Evolutionary conservation across 92 coral and sea anemone species (phyloP).

Genomic region (Palythoa caribaeorum): DNA sequence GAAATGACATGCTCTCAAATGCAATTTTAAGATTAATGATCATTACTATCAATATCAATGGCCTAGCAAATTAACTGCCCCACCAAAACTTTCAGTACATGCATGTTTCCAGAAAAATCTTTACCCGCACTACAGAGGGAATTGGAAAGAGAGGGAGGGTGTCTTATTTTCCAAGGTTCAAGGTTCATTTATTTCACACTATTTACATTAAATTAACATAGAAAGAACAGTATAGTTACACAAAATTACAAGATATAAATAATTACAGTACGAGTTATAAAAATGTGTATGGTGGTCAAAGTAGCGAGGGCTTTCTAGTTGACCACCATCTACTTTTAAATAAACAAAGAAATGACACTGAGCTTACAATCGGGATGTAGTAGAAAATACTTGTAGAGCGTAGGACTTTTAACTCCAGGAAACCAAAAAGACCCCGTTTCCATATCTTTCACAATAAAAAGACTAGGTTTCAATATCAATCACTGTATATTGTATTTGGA

Average conservation of each 20-base stretch:
- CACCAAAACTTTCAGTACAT: slow-evolving; percentile 46
- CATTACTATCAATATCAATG: slow-evolving; percentile 55
- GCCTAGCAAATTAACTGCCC: slow-evolving; percentile 57
- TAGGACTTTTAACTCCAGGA: too few relatives aligned
- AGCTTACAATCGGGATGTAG: too few relatives aligned
- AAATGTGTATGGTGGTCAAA: too few relatives aligned
- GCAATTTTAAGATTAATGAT: slow-evolving; percentile 49
- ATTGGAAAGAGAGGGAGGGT: slow-evolving; percentile 55
- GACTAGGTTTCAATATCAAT: slow-evolving; percentile 52
- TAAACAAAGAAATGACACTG: too few relatives aligned
- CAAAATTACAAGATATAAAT: too few relatives aligned
- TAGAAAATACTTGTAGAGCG: too few relatives aligned
- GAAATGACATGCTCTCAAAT: slow-evolving; percentile 55
- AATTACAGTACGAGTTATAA: too few relatives aligned
- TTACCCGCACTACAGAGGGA: slow-evolving; percentile 48
- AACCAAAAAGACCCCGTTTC: too few relatives aligned
- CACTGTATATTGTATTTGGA: slow-evolving; percentile 49
- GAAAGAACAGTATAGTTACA: too few relatives aligned
- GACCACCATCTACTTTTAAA: too few relatives aligned
- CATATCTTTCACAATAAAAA: not conserved
- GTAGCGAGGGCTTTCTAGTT: too few relatives aligned
- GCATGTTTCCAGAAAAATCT: slow-evolving; percentile 52
- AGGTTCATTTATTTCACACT: not conserved
- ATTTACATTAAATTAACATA: too few relatives aligned
- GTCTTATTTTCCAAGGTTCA: slow-evolving; percentile 1